phyloP scores from a whole-genome alignment of 2,113 vertebrate genomes.

The Erythrolamprus reginae region DNA sequence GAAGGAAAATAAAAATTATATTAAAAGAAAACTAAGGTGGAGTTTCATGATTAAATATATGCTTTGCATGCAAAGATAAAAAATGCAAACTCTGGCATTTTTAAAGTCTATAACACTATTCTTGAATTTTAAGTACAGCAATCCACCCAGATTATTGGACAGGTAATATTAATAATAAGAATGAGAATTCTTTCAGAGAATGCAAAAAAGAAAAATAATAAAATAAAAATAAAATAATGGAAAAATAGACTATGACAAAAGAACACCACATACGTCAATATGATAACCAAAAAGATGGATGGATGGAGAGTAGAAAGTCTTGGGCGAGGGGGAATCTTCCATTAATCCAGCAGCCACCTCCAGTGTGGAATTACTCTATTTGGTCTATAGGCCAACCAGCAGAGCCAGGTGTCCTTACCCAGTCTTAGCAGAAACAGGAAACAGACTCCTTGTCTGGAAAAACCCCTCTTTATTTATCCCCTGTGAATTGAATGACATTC shows the following conservation, averaged over 20 bases:
- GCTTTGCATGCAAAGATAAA: neutral
- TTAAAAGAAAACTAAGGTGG: neutral
- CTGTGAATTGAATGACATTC: too few species aligned
- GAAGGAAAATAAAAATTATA: neutral
- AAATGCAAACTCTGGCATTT: neutral
- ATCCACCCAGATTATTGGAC: neutral
- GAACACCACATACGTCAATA: neutral
- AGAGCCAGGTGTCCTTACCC: neutral
- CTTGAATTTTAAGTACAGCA: neutral
- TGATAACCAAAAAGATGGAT: neutral
- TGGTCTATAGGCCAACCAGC: neutral
- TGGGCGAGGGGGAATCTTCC: neutral
- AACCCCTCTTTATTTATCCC: too few species aligned
- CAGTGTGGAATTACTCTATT: neutral
- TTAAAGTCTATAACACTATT: neutral
- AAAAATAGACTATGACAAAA: neutral
- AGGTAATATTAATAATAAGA: neutral
- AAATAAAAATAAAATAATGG: neutral
- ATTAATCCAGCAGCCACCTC: neutral
- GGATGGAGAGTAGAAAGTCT: neutral
- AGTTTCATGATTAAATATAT: neutral
- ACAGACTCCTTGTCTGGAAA: too few species aligned
- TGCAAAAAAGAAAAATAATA: neutral
- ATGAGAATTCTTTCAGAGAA: neutral
- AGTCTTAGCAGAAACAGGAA: too few species aligned